phyloP scores from a whole-genome alignment of 1,140 invertebrate genomes.

The Choristoneura fumiferana region DNA sequence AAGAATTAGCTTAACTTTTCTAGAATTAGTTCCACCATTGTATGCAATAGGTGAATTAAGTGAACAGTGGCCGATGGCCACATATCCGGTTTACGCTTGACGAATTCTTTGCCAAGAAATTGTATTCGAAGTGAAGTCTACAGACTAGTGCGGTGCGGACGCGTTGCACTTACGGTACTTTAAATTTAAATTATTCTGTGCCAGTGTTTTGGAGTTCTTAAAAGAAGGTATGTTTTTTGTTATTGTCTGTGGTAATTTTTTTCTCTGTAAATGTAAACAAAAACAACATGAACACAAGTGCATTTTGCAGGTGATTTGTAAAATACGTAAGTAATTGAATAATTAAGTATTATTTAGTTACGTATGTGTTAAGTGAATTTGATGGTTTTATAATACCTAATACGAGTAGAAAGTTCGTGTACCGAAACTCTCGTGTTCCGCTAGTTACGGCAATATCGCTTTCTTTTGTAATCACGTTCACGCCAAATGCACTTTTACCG shows the following conservation, averaged over 20 bases:
- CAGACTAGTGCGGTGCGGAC: background rate
- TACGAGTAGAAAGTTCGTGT: slow-evolving; percentile 7
- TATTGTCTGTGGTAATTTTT: too few species aligned
- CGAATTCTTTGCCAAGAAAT: slow-evolving; percentile 6
- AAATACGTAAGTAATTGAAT: too few species aligned
- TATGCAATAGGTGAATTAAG: slow-evolving; percentile 16
- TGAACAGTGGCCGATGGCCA: slow-evolving; percentile 1
- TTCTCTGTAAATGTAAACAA: too few species aligned
- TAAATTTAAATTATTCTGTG: background rate
- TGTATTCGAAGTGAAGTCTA: slow-evolving; percentile 6
- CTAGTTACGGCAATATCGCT: slow-evolving; percentile 9
- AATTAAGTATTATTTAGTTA: too few species aligned
- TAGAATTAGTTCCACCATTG: slow-evolving; percentile 14
- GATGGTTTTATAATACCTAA: slow-evolving; percentile 2
- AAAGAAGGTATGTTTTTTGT: background rate
- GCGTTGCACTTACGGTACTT: background rate
- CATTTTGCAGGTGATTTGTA: too few species aligned
- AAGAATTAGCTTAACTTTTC: slow-evolving; percentile 6
- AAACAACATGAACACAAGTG: too few species aligned
- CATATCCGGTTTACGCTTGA: slow-evolving; percentile 18
- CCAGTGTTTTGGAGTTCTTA: background rate
- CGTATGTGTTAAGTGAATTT: background rate
- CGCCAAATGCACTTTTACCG: too few species aligned
- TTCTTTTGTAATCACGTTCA: slow-evolving; percentile 1
- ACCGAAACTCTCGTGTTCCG: background rate